These are phyloP conservation scores for Phodopus roborovskii DNA, from an alignment of 2,113 vertebrate species.

Conservation along the genomic window DNA sequence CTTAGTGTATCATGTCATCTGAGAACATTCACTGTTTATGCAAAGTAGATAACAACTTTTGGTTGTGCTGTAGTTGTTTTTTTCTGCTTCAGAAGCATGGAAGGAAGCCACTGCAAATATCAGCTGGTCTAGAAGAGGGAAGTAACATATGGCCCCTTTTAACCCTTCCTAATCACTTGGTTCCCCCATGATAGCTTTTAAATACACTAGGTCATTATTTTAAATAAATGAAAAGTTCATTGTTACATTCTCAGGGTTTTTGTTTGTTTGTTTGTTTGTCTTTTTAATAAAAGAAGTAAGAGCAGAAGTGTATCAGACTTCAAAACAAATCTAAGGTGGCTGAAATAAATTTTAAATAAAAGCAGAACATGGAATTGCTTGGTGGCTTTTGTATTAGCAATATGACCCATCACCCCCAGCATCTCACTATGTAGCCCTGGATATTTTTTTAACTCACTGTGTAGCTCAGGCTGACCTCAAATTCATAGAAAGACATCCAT, in stretches of 20 bases:
- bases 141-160: not conserved
- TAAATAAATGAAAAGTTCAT: slow-evolving; percentile 2
- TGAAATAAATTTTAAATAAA: slow-evolving; percentile 33
- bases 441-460: not conserved
- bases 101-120: not conserved
- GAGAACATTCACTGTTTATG: not conserved
- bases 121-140: not conserved
- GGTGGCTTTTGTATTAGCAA: not conserved
- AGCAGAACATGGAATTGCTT: not conserved
- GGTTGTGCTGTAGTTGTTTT: not conserved
- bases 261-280: not conserved
- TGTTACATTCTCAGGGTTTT: not conserved
- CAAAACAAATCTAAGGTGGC: not conserved
- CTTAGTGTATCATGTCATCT: not conserved
- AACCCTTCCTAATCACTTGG: not conserved
- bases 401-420: not conserved
- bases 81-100: not conserved
- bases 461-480: not conserved
- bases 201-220: not conserved
- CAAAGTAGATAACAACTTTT: not conserved
- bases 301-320: not conserved
- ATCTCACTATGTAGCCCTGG: not conserved
- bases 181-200: not conserved
- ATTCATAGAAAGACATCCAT: not conserved
- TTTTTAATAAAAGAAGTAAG: slow-evolving; percentile 33